Percentiles rank a stretch among this genome's conserved stretches.
phyloP scores from a whole-genome alignment of 2,797 vertebrate genomes.

The Chloroceryle amazona region DNA sequence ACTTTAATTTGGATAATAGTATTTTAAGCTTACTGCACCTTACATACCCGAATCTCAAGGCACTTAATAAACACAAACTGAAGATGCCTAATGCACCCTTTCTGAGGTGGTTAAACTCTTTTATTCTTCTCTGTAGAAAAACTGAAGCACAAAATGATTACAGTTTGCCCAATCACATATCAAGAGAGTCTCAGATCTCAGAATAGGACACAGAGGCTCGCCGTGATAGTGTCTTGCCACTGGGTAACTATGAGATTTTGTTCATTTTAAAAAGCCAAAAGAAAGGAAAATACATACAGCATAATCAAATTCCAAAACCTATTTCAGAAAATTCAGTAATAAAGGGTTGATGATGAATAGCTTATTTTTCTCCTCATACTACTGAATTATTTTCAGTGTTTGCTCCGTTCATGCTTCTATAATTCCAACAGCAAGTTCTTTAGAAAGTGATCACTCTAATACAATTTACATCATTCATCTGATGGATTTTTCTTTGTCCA shows the following conservation, averaged over 20 bases:
- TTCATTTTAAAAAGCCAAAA: not conserved
- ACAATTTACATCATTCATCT: not conserved
- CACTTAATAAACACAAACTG: not conserved
- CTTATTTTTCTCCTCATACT: not conserved
- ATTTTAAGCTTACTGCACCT: not conserved
- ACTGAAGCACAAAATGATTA: not conserved
- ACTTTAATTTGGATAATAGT: not conserved
- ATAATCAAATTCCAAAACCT: not conserved
- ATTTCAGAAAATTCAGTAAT: not conserved
- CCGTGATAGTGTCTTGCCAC: not conserved
- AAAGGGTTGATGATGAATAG: not conserved
- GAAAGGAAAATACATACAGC: not conserved
- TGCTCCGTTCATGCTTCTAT: not conserved
- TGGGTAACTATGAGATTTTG: not conserved
- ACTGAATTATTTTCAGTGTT: not conserved
- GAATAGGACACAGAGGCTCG: not conserved
- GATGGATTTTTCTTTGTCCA: not conserved
- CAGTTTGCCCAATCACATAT: not conserved
- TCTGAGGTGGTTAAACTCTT: not conserved
- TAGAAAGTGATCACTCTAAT: not conserved
- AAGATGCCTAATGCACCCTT: not conserved
- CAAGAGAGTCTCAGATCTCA: not conserved
- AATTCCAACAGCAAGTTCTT: slow-evolving; percentile 6
- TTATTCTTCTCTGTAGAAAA: not conserved
- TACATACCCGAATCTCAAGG: not conserved